Conservation (phyloP, 2,888 invertebrate genomes). For the Mermis nigrescens region DNA sequence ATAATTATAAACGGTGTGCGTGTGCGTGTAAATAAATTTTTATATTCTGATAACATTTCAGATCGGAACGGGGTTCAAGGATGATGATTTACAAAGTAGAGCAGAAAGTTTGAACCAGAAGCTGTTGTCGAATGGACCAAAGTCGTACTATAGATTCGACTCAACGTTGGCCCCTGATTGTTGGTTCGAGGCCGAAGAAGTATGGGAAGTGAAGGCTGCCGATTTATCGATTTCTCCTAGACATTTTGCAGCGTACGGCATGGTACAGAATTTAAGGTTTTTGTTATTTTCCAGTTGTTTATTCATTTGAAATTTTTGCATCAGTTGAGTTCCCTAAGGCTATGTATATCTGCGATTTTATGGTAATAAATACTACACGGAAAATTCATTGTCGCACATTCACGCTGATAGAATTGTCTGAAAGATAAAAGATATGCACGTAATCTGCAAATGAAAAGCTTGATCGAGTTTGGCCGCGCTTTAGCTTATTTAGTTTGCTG, state of each 20-base stretch:
- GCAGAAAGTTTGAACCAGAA: slow-evolving; percentile 54
- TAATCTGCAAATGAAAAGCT: too few species aligned
- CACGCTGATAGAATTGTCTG: too few species aligned
- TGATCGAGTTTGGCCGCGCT: too few species aligned
- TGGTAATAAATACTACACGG: too few species aligned
- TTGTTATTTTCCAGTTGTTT: slow-evolving; percentile 28
- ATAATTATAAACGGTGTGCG: too few species aligned
- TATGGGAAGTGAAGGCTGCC: slow-evolving; percentile 93
- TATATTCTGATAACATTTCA: slow-evolving; percentile 26
- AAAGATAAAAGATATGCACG: too few species aligned
- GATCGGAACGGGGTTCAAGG: slow-evolving; percentile 83
- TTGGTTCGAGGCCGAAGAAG: slow-evolving; percentile 66
- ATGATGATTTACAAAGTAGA: slow-evolving; percentile 61
- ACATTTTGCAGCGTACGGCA: slow-evolving; percentile 60
- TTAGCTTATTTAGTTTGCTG: too few species aligned
- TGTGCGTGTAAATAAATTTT: not conserved
- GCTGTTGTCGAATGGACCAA: slow-evolving; percentile 43
- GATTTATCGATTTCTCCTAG: slow-evolving; percentile 87
- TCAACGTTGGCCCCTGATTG: slow-evolving; percentile 53
- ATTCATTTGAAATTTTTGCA: too few species aligned
- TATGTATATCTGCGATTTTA: too few species aligned
- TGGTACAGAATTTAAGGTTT: slow-evolving; percentile 41
- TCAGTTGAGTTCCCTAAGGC: too few species aligned
- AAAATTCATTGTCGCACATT: too few species aligned
- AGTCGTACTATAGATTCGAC: slow-evolving; percentile 56